Evolutionary conservation across 2,113 vertebrate species (phyloP), one percentile per base, ranked within the genome.

Genomic region (Oriolus oriolus): DNA sequence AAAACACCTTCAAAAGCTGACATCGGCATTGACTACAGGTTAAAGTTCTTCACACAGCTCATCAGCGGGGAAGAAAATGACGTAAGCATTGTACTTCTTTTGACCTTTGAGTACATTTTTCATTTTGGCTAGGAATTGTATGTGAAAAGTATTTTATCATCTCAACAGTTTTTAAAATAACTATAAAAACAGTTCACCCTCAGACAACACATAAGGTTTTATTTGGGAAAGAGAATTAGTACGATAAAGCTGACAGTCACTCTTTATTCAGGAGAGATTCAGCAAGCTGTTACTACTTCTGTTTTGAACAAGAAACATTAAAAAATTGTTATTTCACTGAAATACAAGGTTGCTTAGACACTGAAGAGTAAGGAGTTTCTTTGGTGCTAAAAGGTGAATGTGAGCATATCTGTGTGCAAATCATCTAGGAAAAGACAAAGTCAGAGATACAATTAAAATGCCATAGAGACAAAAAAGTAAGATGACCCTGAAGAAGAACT

Each of bases 221-320:
- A 87, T 90, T 83, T 87, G 47, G 53, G 65, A 45, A 33, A 90
- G 50, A 80, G 42, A 93, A 93, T 88, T 80, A 83, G 73, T 89
- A 93, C 3, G 83, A 74, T 86, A 88, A 92, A 91, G 23, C 50
- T 95, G 95, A 91, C 85, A 85, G 85, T 65, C 75, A 65, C n/a
- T 90, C 63, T 96, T 85, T 92, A 88, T 86, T 95, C 79, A 73
- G 88, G 59, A 86, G 89, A 90, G 75, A 84, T 61, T 75, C 69
- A 59, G 54, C 90, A 93, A 94, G 79, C 85, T 95, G 85, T 93
- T 95, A 94, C 82, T 90, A 95, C 70, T 70, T 91, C 73, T 87
- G 93, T 89, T 92, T 90, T 85, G 53, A 94, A 69, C 14, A 94
- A 76, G 75, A 83, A 94, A 83, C 31, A 53, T 41, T 63, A 91